Conservation (phyloP, 2,888 invertebrate genomes). For the Thereva unica region DNA sequence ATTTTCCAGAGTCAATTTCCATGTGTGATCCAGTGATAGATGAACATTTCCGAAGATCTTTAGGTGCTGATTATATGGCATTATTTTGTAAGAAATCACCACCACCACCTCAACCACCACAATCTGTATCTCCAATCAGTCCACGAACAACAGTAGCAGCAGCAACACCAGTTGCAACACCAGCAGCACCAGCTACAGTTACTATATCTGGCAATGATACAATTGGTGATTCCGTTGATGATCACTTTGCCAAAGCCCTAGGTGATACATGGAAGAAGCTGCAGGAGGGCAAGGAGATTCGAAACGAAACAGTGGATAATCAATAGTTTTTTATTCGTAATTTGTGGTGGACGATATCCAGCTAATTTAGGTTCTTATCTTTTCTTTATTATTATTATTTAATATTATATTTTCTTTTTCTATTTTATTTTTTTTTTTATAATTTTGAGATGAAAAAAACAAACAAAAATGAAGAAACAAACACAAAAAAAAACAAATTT, state of each 20-base stretch:
- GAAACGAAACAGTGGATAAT: conserved; percentile 2
- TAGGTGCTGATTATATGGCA: conserved; percentile 79
- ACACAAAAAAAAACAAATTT: neutral
- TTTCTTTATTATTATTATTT: neutral
- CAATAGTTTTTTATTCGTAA: conserved; percentile 18
- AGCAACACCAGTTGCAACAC: conserved; percentile 45
- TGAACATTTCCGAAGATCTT: conserved; percentile 91
- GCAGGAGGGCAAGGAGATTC: conserved; percentile 62
- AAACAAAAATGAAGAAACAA: neutral
- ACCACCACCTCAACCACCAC: conserved; percentile 51
- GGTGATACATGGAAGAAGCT: conserved; percentile 82
- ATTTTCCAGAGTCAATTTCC: conserved; percentile 67
- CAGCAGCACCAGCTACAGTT: conserved; percentile 38
- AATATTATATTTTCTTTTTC: conserved; percentile 23
- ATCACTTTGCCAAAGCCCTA: conserved; percentile 89
- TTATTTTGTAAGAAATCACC: conserved; percentile 64
- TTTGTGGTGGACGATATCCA: neutral
- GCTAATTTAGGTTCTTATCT: neutral
- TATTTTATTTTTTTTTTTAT: conserved; percentile 22
- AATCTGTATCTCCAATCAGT: conserved; percentile 45
- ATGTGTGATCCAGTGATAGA: conserved; percentile 91
- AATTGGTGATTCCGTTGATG: conserved; percentile 75
- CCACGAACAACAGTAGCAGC: conserved; percentile 41
- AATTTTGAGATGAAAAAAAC: conserved; percentile 26
- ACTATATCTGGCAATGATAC: conserved; percentile 53